Evolutionary conservation across 2,113 vertebrate genomes (phyloP).

Genomic region (Dicrurus megarhynchus): DNA sequence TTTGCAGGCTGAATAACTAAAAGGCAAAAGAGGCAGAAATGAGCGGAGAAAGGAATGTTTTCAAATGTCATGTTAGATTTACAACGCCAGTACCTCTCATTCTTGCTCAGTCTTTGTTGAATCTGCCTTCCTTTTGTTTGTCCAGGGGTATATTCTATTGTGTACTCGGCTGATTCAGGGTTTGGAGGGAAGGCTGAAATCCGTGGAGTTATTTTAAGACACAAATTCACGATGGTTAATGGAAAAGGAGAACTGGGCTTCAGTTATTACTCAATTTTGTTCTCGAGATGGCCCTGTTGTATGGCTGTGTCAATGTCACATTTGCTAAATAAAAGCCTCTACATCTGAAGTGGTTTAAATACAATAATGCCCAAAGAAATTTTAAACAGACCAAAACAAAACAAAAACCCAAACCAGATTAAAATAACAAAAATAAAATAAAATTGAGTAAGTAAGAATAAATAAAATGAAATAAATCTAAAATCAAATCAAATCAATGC

Average conservation of each 20-base stretch:
- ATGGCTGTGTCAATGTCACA: neutral
- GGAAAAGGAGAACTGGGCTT: neutral
- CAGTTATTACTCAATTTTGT: neutral
- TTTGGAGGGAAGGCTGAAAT: neutral
- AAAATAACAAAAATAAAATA: neutral
- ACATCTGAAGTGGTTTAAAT: neutral
- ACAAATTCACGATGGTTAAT: neutral
- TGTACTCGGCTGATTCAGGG: neutral
- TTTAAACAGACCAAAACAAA: fast-evolving
- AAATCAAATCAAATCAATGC: neutral
- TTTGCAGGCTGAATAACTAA: conserved; percentile 9
- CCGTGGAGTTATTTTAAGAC: neutral
- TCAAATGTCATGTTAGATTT: conserved; percentile 14
- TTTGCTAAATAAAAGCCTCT: neutral
- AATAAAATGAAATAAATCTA: neutral
- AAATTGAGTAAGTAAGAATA: neutral
- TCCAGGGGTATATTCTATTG: neutral
- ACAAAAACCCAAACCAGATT: neutral
- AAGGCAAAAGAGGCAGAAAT: neutral
- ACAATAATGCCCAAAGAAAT: neutral
- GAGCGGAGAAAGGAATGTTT: neutral
- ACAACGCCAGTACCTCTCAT: fast-evolving
- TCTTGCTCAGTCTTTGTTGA: neutral
- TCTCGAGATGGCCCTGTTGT: neutral
- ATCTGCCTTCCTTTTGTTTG: neutral